Evolutionary conservation across 1,140 invertebrate species (phyloP), one percentile per base, ranked within the genome.

Genomic region (Aphaenogaster ashmeadi): DNA sequence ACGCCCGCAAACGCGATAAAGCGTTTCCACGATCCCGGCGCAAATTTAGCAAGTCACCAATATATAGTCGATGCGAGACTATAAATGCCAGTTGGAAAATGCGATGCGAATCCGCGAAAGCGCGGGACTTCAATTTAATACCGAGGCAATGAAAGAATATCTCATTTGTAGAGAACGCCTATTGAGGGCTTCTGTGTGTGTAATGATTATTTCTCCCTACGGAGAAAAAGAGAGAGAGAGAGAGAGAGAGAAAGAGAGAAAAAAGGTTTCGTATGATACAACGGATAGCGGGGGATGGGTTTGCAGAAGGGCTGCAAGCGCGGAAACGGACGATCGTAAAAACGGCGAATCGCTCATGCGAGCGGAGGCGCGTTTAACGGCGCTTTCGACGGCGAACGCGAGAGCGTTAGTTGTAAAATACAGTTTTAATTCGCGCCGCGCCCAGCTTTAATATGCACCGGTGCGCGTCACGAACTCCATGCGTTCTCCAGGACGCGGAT

Each of bases 401-500:
- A 78, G 77, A 90, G 71, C 84, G 69, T 87, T 67, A 87, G 89
- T 83, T 91, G 87, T 93, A 92, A 94, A 93, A 94, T 93, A 93
- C 88, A 92, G 90, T 94, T 94, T 94, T 93, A 94, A 94, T 93
- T 94, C 90, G 86, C 91, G 88, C 89, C 79, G 80, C 83, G 88
- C 88, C 89, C 44, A 44, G 71, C 88, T 93, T 93, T 93, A 93
- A 93, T 93, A 93, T 92, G 91, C 91, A 79, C 67, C 67, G 47
- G 60, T 79, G 44, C 36, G 8, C n/a, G 83, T 71, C 78, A 52
- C 58, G 47, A 86, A 54, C 62, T 77, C 36, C 9, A 21, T 21
- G 56, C 44, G 33, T 83, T 72, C 80, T 74, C 69, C 33, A 74
- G 80, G 0, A 84, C 3, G 44, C 56, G 75, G 21, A 27, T 67